These are phyloP conservation scores for Cotesia congregata DNA, from an alignment of 2,888 invertebrate genomes.

Conservation along the genomic window DNA sequence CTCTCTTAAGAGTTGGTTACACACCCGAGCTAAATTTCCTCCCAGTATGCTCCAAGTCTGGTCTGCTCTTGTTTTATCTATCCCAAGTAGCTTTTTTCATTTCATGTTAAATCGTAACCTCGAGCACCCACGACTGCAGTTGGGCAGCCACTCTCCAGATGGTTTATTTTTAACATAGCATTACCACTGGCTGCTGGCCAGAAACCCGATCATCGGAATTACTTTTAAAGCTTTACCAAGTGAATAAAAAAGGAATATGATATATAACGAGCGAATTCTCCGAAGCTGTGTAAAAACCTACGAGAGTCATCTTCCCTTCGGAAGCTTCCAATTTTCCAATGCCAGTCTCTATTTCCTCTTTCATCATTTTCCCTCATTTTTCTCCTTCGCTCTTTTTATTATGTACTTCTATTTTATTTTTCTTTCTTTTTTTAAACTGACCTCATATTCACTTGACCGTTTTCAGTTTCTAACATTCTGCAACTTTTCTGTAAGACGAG, in stretches of 20 bases:
- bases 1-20: constrained; percentile 25
- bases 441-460: background rate
- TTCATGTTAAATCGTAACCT: background rate
- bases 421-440: background rate
- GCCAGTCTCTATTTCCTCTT: constrained; percentile 13
- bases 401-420: background rate
- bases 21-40: background rate
- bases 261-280: no score
- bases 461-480: background rate
- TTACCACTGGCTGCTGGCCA: constrained; percentile 30
- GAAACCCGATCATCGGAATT: constrained; percentile 47
- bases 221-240: constrained; percentile 46
- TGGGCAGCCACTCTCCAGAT: background rate
- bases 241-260: constrained; percentile 45
- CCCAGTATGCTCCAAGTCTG: background rate
- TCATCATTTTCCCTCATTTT: background rate
- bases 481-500: background rate
- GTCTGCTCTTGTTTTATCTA: background rate
- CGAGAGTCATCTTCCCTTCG: background rate
- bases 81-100: background rate
- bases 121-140: background rate
- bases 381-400: background rate
- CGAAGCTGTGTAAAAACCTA: background rate
- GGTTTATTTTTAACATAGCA: constrained; percentile 20
- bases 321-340: constrained; percentile 21